Base-by-base conservation (phyloP, 2,888 invertebrate genomes). In the Eupithecia inturbata region DNA sequence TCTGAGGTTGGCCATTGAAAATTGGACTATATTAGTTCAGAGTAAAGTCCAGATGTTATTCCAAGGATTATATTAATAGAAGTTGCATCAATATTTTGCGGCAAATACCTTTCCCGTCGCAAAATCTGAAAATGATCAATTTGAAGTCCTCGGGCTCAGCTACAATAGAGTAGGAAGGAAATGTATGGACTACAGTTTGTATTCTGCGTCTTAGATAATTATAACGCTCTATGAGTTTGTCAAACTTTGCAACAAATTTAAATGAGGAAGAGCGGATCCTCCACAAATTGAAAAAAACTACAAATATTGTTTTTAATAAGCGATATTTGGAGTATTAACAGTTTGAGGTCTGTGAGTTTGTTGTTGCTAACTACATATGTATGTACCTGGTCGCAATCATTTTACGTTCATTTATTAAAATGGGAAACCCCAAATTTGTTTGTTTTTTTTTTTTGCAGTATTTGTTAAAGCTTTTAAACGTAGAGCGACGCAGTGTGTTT, bases 301-400 rank as follows among this genome's bases (percentile, higher is more conserved):
- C 82, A 87, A 89, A 87, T 88, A 87, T 86, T 86, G 81, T 80
- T 84, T 85, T 83, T 87, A 88, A 86, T 88, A 87, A 84, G 82
- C 72, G 31, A 83, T 87, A 83, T 83, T 88, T 82, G 71, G 78
- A 73, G 80, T 78, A 81, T 82, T 85, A 77, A 81, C 79, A 79
- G 77, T 75, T 78, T 76, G 73, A 68, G 77, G 76, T 45, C 3
- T 62, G 74, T 78, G 77, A 77, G 75, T 77, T 77, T 74, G 67
- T 77, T 79, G 77, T 75, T 73, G 71, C 36, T 69, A 74, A 71
- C 63, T 79, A n/a, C n/a, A n/a, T n/a, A n/a, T n/a, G n/a, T n/a
- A n/a, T n/a, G n/a, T n/a, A 77, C 79, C 78, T 75, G 72, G n/a
- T 69, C 22, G 16, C 41, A 67, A 76, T 77, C 36, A 75, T 70